phyloP scores from a whole-genome alignment of 2,888 invertebrate species.

The Dicyrtoma fusca region DNA sequence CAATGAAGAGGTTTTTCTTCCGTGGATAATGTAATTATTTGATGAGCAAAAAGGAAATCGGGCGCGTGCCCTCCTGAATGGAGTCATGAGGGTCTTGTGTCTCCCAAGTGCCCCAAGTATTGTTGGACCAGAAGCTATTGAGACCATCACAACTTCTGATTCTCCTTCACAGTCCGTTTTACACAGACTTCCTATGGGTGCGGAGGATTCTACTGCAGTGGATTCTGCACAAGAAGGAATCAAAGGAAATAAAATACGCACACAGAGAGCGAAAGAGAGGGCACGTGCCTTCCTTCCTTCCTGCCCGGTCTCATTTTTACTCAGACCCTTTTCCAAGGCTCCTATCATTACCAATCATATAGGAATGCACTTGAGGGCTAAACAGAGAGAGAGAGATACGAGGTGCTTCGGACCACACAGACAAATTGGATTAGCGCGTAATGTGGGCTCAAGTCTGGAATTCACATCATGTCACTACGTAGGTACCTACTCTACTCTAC shows the following conservation, averaged over 20 bases:
- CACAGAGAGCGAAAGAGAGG: not conserved
- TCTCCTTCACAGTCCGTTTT: not conserved
- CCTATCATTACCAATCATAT: not conserved
- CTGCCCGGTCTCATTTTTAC: not conserved
- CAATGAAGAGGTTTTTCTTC: constrained; percentile 33
- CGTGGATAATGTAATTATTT: constrained; percentile 34
- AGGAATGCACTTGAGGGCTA: not conserved
- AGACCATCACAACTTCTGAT: constrained; percentile 3
- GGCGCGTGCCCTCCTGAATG: constrained; percentile 31
- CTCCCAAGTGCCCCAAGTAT: not conserved
- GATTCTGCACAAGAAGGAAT: not conserved
- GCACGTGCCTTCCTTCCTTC: constrained; percentile 26
- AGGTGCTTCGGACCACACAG: constrained; percentile 39
- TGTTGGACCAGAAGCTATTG: not conserved
- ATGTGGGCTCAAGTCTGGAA: constrained; percentile 27
- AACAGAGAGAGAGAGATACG: not conserved
- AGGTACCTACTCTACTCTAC: not conserved
- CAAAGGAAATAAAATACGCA: constrained; percentile 3
- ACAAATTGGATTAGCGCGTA: constrained; percentile 35
- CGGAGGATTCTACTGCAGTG: not conserved
- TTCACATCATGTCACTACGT: constrained; percentile 10
- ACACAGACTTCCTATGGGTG: not conserved
- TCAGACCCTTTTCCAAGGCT: not conserved
- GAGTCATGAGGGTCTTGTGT: constrained; percentile 28
- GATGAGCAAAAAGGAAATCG: constrained; percentile 17